Evolutionary conservation across 2,113 vertebrate species (phyloP).

Genomic region (Strix aluco): DNA sequence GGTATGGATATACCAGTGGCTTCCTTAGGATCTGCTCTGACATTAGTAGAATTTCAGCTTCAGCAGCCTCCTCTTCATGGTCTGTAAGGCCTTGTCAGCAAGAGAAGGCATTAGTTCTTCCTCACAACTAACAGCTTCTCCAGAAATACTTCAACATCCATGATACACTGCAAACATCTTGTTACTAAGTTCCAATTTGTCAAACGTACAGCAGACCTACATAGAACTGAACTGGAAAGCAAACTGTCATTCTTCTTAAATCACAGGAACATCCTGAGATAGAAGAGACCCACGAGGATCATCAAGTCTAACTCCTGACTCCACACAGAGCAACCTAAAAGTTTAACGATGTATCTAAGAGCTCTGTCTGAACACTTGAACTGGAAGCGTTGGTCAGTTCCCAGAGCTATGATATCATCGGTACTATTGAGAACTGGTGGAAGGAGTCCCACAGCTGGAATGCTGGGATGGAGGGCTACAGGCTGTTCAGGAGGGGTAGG

Average conservation of each 20-base stretch:
- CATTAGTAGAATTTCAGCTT: neutral
- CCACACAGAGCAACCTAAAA: neutral
- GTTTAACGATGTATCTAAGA: neutral
- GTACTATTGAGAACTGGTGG: neutral
- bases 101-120: neutral
- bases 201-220: neutral
- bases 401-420: accelerated
- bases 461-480: neutral
- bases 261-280: neutral
- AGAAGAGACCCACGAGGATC: neutral
- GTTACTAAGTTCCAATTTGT: neutral
- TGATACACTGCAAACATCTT: neutral
- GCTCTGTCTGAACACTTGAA: neutral
- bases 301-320: neutral
- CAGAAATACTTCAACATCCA: neutral
- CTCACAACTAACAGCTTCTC: neutral
- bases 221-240: neutral
- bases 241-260: neutral
- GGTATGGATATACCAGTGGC: neutral
- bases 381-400: neutral
- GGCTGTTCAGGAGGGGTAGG: neutral
- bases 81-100: neutral
- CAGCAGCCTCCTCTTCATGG: neutral
- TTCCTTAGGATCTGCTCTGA: neutral
- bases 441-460: neutral